These are phyloP conservation scores for Indri indri DNA, from an alignment of 2,113 vertebrate genomes.

Conservation along the genomic window DNA sequence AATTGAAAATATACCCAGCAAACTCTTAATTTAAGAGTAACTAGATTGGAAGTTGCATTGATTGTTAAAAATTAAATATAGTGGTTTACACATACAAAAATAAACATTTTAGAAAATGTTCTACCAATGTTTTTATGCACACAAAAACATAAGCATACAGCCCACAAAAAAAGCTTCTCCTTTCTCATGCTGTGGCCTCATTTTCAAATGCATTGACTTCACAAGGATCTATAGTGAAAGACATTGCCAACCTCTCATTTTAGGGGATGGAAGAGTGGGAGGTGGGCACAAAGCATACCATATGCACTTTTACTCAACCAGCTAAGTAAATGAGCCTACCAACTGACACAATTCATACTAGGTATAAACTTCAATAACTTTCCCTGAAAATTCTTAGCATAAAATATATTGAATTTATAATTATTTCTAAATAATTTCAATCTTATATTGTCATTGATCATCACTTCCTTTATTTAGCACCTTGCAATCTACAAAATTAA, in stretches of 20 bases:
- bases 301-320: neutral
- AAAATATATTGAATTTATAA: neutral
- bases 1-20: neutral
- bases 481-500: neutral
- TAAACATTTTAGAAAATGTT: neutral
- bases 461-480: neutral
- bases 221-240: neutral
- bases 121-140: neutral
- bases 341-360: neutral
- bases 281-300: neutral
- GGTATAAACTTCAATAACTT: neutral
- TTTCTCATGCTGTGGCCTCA: neutral
- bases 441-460: neutral
- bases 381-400: neutral
- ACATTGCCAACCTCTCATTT: neutral
- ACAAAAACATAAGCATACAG: neutral
- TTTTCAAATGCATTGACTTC: neutral
- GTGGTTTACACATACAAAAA: neutral
- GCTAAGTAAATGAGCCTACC: neutral
- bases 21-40: neutral
- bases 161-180: neutral
- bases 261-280: neutral
- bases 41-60: neutral
- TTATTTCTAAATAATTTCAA: neutral
- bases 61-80: constrained; percentile 9